A percentile compares a stretch with the other conserved stretches of the same genome.
Conservation (phyloP, 2,888 invertebrate species). For the Cephonodes hylas region DNA sequence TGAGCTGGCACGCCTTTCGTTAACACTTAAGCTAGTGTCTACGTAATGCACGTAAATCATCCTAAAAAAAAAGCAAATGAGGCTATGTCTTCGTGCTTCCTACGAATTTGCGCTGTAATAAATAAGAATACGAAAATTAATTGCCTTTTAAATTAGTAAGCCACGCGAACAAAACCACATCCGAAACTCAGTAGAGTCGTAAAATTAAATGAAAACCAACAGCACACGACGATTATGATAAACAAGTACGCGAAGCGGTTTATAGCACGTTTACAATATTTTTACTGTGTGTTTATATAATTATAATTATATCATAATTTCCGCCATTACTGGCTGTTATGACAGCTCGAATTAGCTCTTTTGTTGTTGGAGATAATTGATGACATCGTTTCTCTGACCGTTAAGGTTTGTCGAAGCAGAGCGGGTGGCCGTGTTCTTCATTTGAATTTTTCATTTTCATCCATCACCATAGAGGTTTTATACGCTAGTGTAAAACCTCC, state of each 20-base stretch:
- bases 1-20: too few relatives aligned
- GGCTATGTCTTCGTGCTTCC: too few relatives aligned
- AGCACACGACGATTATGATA: background rate
- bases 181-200: background rate
- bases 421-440: too few relatives aligned
- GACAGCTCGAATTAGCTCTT: conserved; percentile 9
- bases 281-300: conserved; percentile 8
- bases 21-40: too few relatives aligned
- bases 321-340: conserved; percentile 6
- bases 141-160: background rate
- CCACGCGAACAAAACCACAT: background rate
- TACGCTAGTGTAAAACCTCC: too few relatives aligned
- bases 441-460: too few relatives aligned
- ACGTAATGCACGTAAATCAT: too few relatives aligned
- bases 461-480: too few relatives aligned
- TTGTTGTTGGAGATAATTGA: background rate
- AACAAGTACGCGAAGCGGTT: background rate
- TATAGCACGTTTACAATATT: background rate
- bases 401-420: background rate
- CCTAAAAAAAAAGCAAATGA: too few relatives aligned
- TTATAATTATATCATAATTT: background rate
- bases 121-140: background rate
- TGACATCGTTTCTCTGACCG: background rate
- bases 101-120: too few relatives aligned
- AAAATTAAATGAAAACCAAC: background rate